Evolutionary conservation across 2,113 vertebrate species (phyloP), one percentile per base, ranked within the genome.

Genomic region (Nerophis ophidion): DNA sequence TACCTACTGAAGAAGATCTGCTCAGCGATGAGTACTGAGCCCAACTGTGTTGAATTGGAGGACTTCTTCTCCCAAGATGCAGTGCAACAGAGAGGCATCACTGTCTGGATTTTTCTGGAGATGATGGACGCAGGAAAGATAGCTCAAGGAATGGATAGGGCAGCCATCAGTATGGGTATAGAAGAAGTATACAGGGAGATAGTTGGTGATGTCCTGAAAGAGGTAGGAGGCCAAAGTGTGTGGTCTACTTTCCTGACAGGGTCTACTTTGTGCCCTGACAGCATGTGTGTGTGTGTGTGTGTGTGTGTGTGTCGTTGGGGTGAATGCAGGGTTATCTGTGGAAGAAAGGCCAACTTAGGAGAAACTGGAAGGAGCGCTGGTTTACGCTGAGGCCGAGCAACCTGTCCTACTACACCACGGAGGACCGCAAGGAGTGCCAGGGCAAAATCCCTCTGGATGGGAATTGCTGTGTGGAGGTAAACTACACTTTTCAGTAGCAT

Each of bases 311-410:
- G n/a, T 66, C 14, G 12, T 54, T 60, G 40, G 74, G 57, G 14
- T 63, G 9, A 51, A 7, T 50, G n/a, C 89, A 98, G 96, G 95
- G 94, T 38, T 97, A 98, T 75, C 88, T 98, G 68, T 96, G 95
- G 93, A 98, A 98, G 76, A 94, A 91, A 76, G 94, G 93, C 9
- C 94, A 98, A 61, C 83, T 97, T 80, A 89, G 96, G 69, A 93
- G 95, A 76, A 98, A 94, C 88, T 97, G 96, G 96, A 91, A 93
- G 0, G 96, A 98, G 72, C 89, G 96, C 61, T 97, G 95, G 95
- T 98, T 99, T 87, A 93, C 86, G 7, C 85, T 98, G 61, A 93
- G 92, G 81, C 94, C 95, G 26, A 93, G 87, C 61, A 87, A 81
- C 77, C 81, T 98, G 68, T 91, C 89, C 46, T 98, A 98, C 83